Conservation (phyloP, 2,113 vertebrate genomes). For the Coptodon rendalli region DNA sequence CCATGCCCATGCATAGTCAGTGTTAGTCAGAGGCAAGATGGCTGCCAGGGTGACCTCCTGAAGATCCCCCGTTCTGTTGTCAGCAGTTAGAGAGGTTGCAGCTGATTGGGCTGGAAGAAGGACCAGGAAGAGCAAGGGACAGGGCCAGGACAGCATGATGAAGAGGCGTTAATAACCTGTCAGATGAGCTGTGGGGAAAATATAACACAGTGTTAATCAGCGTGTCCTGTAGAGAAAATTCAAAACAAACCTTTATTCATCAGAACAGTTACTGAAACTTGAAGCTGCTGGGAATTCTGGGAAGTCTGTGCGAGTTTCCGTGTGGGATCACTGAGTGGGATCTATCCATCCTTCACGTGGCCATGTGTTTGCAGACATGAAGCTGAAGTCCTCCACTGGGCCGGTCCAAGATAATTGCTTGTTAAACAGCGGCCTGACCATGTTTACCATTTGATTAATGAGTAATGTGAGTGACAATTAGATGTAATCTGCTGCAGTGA, state of each 20-base stretch:
- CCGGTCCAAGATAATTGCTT: neutral
- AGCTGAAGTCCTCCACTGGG: neutral
- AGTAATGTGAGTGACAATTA: neutral
- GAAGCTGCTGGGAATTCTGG: neutral
- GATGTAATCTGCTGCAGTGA: neutral
- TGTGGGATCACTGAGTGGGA: neutral
- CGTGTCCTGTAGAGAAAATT: neutral
- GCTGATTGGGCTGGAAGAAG: neutral
- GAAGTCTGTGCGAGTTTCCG: neutral
- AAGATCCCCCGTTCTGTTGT: neutral
- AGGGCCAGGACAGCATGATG: neutral
- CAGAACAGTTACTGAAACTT: neutral
- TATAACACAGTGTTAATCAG: neutral
- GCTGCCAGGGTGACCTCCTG: conserved; percentile 79
- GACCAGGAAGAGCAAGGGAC: neutral
- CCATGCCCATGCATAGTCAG: conserved; percentile 89
- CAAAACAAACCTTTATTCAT: neutral
- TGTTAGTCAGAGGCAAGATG: conserved; percentile 82
- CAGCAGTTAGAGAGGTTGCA: neutral
- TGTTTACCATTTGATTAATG: neutral
- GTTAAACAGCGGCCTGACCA: neutral
- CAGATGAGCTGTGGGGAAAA: conserved; percentile 4
- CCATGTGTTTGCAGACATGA: neutral
- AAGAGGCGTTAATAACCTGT: neutral
- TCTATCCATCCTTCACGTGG: neutral